phyloP scores from a whole-genome alignment of 2,888 invertebrate species.

The Dexiosoma caninum region DNA sequence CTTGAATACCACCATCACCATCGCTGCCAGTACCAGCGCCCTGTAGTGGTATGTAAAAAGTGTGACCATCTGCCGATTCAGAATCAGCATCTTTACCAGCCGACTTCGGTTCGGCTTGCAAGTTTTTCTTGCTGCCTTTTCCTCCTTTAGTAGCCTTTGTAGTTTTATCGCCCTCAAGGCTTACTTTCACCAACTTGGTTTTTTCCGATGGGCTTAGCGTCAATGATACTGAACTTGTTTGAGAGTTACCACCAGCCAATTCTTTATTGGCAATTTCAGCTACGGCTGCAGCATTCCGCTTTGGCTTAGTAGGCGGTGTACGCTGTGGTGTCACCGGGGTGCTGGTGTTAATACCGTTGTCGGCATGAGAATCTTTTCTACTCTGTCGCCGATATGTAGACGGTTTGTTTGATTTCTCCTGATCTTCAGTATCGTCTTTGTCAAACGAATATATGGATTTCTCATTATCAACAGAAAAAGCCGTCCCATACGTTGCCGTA shows the following conservation, averaged over 20 bases:
- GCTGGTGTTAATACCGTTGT: slow-evolving; percentile 65
- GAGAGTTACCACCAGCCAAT: slow-evolving; percentile 69
- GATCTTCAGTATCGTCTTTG: slow-evolving; percentile 82
- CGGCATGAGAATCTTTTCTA: slow-evolving; percentile 76
- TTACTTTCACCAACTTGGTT: slow-evolving; percentile 80
- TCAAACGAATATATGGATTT: slow-evolving; percentile 86
- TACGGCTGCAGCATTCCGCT: slow-evolving; percentile 68
- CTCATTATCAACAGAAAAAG: slow-evolving; percentile 84
- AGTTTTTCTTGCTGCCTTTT: slow-evolving; percentile 47
- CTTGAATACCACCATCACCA: slow-evolving; percentile 79
- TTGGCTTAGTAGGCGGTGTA: slow-evolving; percentile 68
- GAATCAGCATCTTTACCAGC: slow-evolving; percentile 77
- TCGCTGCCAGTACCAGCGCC: slow-evolving; percentile 74
- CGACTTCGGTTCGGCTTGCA: slow-evolving; percentile 48
- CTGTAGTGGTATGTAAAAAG: slow-evolving; percentile 83
- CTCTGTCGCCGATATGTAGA: slow-evolving; percentile 79
- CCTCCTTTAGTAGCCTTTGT: slow-evolving; percentile 62
- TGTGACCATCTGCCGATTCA: slow-evolving; percentile 79
- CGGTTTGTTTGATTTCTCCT: slow-evolving; percentile 66
- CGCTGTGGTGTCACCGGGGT: slow-evolving; percentile 67
- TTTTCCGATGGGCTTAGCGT: slow-evolving; percentile 77
- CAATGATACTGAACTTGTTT: slow-evolving; percentile 74
- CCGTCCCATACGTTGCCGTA: slow-evolving; percentile 71
- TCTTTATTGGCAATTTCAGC: slow-evolving; percentile 70
- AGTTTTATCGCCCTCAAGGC: slow-evolving; percentile 77